phyloP scores from a whole-genome alignment of 2,888 invertebrate genomes.

The Epinotia ramella region DNA sequence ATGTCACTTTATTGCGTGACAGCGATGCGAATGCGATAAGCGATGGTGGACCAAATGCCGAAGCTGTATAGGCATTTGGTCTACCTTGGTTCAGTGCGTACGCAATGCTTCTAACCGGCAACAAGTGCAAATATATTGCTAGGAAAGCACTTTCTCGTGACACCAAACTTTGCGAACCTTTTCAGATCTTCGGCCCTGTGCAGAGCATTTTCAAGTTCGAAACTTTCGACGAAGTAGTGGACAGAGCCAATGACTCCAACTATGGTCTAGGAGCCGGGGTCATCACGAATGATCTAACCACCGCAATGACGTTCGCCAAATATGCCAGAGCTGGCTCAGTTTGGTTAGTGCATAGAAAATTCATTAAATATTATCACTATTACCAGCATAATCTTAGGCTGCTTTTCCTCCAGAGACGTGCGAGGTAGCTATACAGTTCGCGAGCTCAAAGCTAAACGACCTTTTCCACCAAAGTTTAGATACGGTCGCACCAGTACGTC shows the following conservation, averaged over 20 bases:
- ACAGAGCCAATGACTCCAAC: slow-evolving; percentile 92
- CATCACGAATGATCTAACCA: slow-evolving; percentile 93
- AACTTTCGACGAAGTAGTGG: slow-evolving; percentile 92
- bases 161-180: slow-evolving; percentile 13
- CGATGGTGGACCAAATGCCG: too few relatives aligned
- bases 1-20: not conserved
- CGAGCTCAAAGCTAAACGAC: too few relatives aligned
- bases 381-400: too few relatives aligned
- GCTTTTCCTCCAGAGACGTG: not conserved
- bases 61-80: too few relatives aligned
- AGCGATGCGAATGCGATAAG: too few relatives aligned
- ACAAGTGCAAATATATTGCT: too few relatives aligned
- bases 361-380: not conserved
- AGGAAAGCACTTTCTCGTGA: not conserved
- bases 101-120: too few relatives aligned
- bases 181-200: slow-evolving; percentile 96
- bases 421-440: not conserved
- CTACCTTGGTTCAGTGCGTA: too few relatives aligned
- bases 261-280: slow-evolving; percentile 95
- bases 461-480: too few relatives aligned
- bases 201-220: slow-evolving; percentile 95
- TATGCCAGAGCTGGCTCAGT: slow-evolving; percentile 92
- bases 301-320: slow-evolving; percentile 91
- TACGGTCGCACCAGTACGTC: too few relatives aligned
- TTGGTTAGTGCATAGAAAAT: slow-evolving; percentile 88